Evolutionary conservation across 2,113 vertebrate genomes (phyloP).

Genomic region (Saccopteryx bilineata): DNA sequence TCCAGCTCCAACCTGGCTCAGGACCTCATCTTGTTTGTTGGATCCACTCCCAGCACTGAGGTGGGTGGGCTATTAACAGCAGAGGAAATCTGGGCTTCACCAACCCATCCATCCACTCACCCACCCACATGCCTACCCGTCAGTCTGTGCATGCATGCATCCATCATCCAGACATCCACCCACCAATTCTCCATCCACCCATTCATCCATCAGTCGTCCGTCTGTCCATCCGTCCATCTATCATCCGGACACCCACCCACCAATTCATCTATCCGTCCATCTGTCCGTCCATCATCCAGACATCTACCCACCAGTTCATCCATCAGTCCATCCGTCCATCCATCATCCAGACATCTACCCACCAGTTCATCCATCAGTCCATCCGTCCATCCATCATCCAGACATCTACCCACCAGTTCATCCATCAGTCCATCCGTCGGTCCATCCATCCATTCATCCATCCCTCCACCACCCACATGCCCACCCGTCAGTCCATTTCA

Average conservation of each 20-base stretch:
- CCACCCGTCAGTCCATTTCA: accelerated
- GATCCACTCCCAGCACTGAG: constrained; percentile 20
- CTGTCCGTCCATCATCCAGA: no score
- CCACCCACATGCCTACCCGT: not conserved
- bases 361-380: accelerated
- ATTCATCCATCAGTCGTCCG: no score
- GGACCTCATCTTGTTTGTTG: constrained; percentile 30
- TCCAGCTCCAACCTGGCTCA: constrained; percentile 49
- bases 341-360: not conserved
- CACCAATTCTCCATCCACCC: not conserved
- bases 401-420: no score
- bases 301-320: no score
- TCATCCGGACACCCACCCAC: accelerated
- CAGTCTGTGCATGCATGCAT: no score
- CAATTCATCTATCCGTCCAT: not conserved
- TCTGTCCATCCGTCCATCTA: not conserved
- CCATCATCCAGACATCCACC: not conserved
- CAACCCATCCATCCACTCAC: not conserved
- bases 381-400: not conserved
- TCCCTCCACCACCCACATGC: not conserved
- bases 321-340: accelerated
- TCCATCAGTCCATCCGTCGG: accelerated
- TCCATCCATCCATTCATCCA: no score
- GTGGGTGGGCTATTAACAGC: constrained; percentile 5
- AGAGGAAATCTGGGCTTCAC: not conserved